phyloP scores from a whole-genome alignment of 2,888 invertebrate genomes.

The Hyles lineata region DNA sequence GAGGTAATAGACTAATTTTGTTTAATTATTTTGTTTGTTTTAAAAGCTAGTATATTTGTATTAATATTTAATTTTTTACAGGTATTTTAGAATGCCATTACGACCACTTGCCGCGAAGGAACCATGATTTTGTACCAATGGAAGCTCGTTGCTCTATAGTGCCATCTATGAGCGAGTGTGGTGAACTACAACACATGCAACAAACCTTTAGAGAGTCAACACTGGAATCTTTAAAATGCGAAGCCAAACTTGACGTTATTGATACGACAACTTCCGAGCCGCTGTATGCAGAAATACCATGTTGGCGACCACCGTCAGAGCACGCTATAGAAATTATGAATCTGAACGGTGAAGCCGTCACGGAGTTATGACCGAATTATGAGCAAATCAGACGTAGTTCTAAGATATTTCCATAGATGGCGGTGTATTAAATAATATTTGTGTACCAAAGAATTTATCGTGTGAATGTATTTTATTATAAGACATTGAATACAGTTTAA shows the following conservation, averaged over 20 bases:
- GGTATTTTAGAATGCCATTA: constrained; percentile 87
- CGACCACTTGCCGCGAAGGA: constrained; percentile 84
- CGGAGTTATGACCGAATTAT: constrained; percentile 74
- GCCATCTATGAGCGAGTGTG: constrained; percentile 66
- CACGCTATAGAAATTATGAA: constrained; percentile 76
- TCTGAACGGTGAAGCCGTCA: constrained; percentile 78
- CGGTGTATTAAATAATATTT: constrained; percentile 38
- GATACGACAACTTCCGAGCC: constrained; percentile 82
- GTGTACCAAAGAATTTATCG: constrained; percentile 49
- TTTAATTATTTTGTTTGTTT: not conserved
- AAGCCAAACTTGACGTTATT: constrained; percentile 73
- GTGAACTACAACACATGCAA: constrained; percentile 61
- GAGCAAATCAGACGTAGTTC: constrained; percentile 38
- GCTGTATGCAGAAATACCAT: constrained; percentile 88
- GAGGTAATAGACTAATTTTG: constrained; percentile 66
- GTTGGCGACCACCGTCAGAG: constrained; percentile 79
- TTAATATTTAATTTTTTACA: constrained; percentile 40
- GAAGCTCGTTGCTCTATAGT: constrained; percentile 59
- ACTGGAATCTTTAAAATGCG: constrained; percentile 77
- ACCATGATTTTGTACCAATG: constrained; percentile 62
- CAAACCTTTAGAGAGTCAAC: constrained; percentile 69
- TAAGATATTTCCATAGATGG: constrained; percentile 48
- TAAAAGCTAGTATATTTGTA: not conserved
- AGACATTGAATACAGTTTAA: constrained; percentile 26
- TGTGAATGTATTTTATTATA: constrained; percentile 39